phyloP scores from a whole-genome alignment of 2,113 vertebrate species.

The Isurus oxyrinchus region DNA sequence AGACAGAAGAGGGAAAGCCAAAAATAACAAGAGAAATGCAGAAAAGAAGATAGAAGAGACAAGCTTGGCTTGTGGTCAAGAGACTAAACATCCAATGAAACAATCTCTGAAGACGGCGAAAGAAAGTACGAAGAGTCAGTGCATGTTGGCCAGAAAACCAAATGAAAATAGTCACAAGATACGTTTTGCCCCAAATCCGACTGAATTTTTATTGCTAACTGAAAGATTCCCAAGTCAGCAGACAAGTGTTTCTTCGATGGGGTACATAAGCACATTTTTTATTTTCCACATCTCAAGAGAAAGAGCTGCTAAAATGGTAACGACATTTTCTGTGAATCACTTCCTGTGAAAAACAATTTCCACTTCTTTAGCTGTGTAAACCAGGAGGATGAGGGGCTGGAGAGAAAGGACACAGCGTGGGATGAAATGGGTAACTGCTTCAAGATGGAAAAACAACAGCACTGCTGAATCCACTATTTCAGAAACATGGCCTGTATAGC shows the following conservation, averaged over 20 bases:
- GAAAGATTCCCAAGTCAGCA: background rate
- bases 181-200: background rate
- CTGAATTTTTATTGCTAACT: background rate
- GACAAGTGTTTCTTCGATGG: background rate
- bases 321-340: background rate
- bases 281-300: background rate
- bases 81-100: background rate
- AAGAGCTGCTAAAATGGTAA: conserved; percentile 14
- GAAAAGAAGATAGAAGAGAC: background rate
- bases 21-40: background rate
- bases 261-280: background rate
- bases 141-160: background rate
- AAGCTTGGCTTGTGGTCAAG: background rate
- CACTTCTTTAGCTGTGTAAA: conserved; percentile 18
- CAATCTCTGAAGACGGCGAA: conserved; percentile 7
- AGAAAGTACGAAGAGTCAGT: background rate
- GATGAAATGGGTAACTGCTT: conserved; percentile 1
- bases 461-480: background rate
- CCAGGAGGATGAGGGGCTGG: background rate
- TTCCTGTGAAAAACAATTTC: conserved; percentile 5
- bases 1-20: background rate
- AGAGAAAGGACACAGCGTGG: background rate
- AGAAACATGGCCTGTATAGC: too few relatives aligned
- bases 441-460: conserved; percentile 20
- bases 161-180: background rate